Evolutionary conservation across 2,888 invertebrate genomes (phyloP).

Genomic region (Scaptomyza polygonia): DNA sequence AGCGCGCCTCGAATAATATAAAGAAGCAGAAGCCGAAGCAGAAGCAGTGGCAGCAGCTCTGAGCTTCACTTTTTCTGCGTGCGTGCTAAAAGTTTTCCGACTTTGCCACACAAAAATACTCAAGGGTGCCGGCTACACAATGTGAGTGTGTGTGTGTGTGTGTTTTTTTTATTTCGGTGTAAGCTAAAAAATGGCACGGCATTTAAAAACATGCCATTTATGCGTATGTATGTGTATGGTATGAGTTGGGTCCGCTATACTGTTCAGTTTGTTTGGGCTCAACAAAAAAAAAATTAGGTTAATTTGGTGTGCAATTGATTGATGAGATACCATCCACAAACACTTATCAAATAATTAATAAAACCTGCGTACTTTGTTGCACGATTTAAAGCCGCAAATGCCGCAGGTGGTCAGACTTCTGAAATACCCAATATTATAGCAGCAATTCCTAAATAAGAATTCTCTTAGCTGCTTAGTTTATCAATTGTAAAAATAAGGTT

Average conservation of each 20-base stretch:
- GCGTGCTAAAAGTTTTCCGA: constrained; percentile 58
- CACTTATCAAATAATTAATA: constrained; percentile 78
- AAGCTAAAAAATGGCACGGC: constrained; percentile 64
- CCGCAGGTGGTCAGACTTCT: constrained; percentile 38
- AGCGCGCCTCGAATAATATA: constrained; percentile 34
- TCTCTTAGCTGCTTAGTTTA: too few relatives aligned
- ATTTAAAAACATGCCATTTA: constrained; percentile 56
- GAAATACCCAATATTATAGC: too few relatives aligned
- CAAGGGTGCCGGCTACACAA: constrained; percentile 51
- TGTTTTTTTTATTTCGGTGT: constrained; percentile 20
- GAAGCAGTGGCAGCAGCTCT: too few relatives aligned
- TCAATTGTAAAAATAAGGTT: too few relatives aligned
- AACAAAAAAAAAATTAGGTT: constrained; percentile 78
- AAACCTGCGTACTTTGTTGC: constrained; percentile 22
- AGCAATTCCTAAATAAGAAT: too few relatives aligned
- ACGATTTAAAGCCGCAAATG: constrained; percentile 26
- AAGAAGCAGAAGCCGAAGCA: too few relatives aligned
- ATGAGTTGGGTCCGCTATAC: constrained; percentile 20
- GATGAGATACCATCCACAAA: constrained; percentile 69
- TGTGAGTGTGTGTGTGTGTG: constrained; percentile 13
- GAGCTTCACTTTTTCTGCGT: constrained; percentile 17
- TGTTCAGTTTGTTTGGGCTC: constrained; percentile 41
- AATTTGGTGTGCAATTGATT: constrained; percentile 68
- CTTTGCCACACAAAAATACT: constrained; percentile 70
- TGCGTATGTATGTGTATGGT: constrained; percentile 18